Base-by-base conservation (phyloP, 92 coral and sea anemone species). In the Siderastrea siderea region DNA sequence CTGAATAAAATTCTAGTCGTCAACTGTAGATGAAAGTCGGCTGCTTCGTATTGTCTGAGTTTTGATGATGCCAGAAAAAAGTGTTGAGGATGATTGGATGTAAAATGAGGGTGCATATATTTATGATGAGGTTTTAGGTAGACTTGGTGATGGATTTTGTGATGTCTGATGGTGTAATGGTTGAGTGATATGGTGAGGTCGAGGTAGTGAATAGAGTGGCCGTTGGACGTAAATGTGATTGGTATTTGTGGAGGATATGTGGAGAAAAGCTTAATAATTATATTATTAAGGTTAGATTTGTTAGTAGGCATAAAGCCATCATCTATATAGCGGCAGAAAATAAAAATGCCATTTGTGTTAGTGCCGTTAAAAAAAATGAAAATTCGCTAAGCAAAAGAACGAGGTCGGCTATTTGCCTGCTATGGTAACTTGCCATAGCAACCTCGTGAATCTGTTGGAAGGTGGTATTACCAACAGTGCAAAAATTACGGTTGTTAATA, bases 1-100 rank as follows among this genome's bases (percentile, higher is more conserved):
- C 14, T 64, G 55, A 4, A 86, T 78, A 60, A 16, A 78, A 7
- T 66, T 86, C 48, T 78, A 86, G 59, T 85, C 66, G 62, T 59
- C 72, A 15, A 3, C 47, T 0, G 85, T 85, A 0, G 75, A 48
- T 38, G 71, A 86, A 3, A 67, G 85, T 70, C 71, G 64, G 47
- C 90, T 86, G 77, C 77, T 77, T 7, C 84, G 84, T 47, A 61
- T 17, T 14, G 72, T 86, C 19, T n/a, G n/a, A n/a, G n/a, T n/a
- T n/a, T n/a, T n/a, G n/a, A n/a, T n/a, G n/a, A n/a, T n/a, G n/a
- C n/a, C n/a, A n/a, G n/a, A n/a, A n/a, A n/a, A n/a, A n/a, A n/a
- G n/a, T n/a, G n/a, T n/a, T n/a, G n/a, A n/a, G 77, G 84, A 68
- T 86, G 90, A 43, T 87, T 87, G 45, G 91, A 87, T 53, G 76